Base-by-base conservation (phyloP, 2,113 vertebrate genomes). In the Pelvicachromis taeniatus region DNA sequence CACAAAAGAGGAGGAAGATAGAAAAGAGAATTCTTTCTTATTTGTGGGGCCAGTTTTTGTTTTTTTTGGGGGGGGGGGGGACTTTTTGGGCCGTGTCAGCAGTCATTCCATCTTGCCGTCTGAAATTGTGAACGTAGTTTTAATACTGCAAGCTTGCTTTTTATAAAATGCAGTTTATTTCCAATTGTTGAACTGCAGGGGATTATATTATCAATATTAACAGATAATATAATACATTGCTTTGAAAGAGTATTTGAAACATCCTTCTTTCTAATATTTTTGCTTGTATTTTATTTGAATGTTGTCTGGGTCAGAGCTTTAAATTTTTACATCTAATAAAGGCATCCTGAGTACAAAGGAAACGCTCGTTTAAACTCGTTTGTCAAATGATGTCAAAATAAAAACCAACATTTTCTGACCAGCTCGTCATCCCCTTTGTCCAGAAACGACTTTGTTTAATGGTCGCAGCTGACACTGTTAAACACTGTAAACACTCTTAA, bases 1-100 rank as follows among this genome's bases (percentile, higher is more conserved):
- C 80, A 68, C 6, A 68, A 52, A 10, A 42, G 45, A 55, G 16
- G 56, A 89, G 63, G 56, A 26, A 19, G 61, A 81, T 48, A 58
- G 54, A 73, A 79, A 85, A 94, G 21, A 86, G 80, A 90, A 73
- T 80, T 81, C 11, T 77, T 78, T 92, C 85, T 89, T 17, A 70
- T 80, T 89, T 90, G 35, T 83, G 68, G 83, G 70, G 82, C 70
- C 86, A 80, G 82, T 70, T 55, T 78, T 86, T 89, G 84, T 59
- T 21, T 35, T 63, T 63, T 63, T 26, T 2, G 26, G 33, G 12
- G 19, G 26, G 26, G 33, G 12, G 19, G 1, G 6, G 6, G 19
- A 0, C 1, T 63, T 63, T 63, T 65, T 0, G 33, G 59, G 85
- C n/a, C 33, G 29, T 23, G 61, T 89, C 85, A 85, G 78, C 82